Percentiles rank a stretch among this genome's conserved stretches.
Evolutionary conservation across 1,140 invertebrate genomes (phyloP).

Genomic region (Leptinotarsa lineolata): DNA sequence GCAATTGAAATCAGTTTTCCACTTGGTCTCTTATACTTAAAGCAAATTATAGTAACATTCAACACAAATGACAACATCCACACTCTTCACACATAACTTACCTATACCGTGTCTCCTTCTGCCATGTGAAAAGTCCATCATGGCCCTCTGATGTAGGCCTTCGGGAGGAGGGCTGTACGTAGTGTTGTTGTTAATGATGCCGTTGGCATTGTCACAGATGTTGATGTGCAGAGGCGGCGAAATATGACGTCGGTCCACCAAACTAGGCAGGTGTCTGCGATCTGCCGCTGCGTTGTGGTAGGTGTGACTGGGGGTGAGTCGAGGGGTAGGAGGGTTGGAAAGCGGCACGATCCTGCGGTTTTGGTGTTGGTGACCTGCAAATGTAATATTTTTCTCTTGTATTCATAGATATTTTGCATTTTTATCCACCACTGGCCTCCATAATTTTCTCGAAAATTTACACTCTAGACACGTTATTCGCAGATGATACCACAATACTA

Average conservation of each 20-base stretch:
- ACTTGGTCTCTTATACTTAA: too few species aligned
- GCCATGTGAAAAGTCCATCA: constrained; percentile 51
- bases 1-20: too few species aligned
- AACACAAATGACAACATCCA: too few species aligned
- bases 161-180: constrained; percentile 44
- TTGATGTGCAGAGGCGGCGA: constrained; percentile 55
- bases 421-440: too few species aligned
- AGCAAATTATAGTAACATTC: too few species aligned
- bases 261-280: constrained; percentile 1
- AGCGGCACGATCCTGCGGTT: not conserved
- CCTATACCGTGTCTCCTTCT: constrained; percentile 52
- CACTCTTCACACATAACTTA: constrained; percentile 18
- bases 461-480: too few species aligned
- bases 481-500: too few species aligned
- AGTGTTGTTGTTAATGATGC: constrained; percentile 31
- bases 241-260: constrained; percentile 52
- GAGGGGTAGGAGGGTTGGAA: constrained; percentile 33
- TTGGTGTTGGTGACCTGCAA: not conserved
- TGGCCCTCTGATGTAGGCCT: constrained; percentile 43
- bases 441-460: too few species aligned
- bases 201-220: constrained; percentile 50
- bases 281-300: constrained; percentile 33
- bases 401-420: too few species aligned
- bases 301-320: constrained; percentile 37
- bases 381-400: too few species aligned